Evolutionary conservation across 2,888 invertebrate genomes (phyloP).

Genomic region (Ectobius pallidus): DNA sequence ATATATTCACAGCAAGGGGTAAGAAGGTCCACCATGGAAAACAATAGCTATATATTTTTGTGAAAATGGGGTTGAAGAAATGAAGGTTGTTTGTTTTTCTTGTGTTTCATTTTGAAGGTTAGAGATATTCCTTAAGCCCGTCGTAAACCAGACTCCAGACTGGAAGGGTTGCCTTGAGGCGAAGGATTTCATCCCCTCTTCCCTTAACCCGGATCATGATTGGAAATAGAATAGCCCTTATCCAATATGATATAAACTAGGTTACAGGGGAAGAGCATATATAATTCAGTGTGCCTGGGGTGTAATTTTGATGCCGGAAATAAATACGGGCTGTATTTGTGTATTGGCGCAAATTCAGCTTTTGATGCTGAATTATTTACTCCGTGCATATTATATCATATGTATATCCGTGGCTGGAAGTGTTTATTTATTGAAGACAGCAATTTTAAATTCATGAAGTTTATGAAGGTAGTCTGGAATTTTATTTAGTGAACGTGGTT

Average conservation of each 20-base stretch:
- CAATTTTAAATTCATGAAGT: no score
- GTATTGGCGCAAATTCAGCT: no score
- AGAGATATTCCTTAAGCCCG: neutral
- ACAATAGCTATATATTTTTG: slow-evolving; percentile 23
- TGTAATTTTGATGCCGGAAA: no score
- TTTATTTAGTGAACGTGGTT: no score
- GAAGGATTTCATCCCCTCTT: neutral
- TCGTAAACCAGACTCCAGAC: neutral
- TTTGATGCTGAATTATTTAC: no score
- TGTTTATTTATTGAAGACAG: no score
- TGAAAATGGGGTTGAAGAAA: slow-evolving; percentile 22
- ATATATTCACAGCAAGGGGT: slow-evolving; percentile 25
- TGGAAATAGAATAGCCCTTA: neutral
- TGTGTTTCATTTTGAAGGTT: slow-evolving; percentile 6
- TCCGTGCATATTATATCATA: no score
- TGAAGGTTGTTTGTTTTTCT: slow-evolving; percentile 22
- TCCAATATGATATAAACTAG: neutral
- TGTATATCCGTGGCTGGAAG: no score
- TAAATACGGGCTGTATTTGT: no score
- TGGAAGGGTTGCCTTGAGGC: neutral
- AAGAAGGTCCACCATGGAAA: neutral
- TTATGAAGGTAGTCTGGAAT: no score
- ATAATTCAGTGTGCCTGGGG: no score
- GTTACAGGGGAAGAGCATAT: no score
- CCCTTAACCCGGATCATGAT: neutral